A percentile compares a stretch with the other conserved stretches of the same genome.
phyloP scores from a whole-genome alignment of 2,888 invertebrate genomes.

The Melitaea athalia region DNA sequence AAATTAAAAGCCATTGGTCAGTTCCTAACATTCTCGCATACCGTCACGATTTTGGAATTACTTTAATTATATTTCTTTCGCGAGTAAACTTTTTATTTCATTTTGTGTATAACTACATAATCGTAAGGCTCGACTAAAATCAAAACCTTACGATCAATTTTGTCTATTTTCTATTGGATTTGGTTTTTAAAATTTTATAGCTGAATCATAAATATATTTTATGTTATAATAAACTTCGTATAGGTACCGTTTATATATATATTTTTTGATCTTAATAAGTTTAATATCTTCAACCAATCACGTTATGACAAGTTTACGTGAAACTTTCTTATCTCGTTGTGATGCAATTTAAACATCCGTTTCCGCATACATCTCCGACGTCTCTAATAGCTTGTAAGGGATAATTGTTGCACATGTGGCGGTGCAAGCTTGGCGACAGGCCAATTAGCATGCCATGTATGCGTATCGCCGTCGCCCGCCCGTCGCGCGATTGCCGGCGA shows the following conservation, averaged over 20 bases:
- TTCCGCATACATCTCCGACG: slow-evolving; percentile 73
- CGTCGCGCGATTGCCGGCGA: slow-evolving; percentile 46
- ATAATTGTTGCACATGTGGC: slow-evolving; percentile 81
- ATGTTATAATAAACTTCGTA: slow-evolving; percentile 3
- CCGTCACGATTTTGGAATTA: slow-evolving; percentile 33
- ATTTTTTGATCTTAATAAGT: slow-evolving; percentile 14
- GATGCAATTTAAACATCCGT: slow-evolving; percentile 81
- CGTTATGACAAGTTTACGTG: slow-evolving; percentile 41
- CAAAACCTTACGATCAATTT: slow-evolving; percentile 20
- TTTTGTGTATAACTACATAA: slow-evolving; percentile 17
- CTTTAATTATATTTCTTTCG: slow-evolving; percentile 33
- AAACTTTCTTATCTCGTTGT: slow-evolving; percentile 69
- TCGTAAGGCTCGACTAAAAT: slow-evolving; percentile 25
- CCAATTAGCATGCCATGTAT: slow-evolving; percentile 74
- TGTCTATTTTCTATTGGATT: slow-evolving; percentile 21
- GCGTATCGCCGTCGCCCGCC: slow-evolving; percentile 60
- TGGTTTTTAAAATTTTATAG: slow-evolving; percentile 15
- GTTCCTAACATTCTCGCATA: slow-evolving; percentile 27
- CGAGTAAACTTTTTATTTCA: slow-evolving; percentile 21
- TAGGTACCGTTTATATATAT: background rate
- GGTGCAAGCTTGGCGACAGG: slow-evolving; percentile 69
- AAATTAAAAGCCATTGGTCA: slow-evolving; percentile 27
- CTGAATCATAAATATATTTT: slow-evolving; percentile 3
- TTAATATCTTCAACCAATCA: slow-evolving; percentile 3
- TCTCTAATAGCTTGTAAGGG: slow-evolving; percentile 75